Percentiles rank a stretch among this genome's conserved stretches.
Conservation (phyloP, 2,113 vertebrate species). For the Cariama cristata region DNA sequence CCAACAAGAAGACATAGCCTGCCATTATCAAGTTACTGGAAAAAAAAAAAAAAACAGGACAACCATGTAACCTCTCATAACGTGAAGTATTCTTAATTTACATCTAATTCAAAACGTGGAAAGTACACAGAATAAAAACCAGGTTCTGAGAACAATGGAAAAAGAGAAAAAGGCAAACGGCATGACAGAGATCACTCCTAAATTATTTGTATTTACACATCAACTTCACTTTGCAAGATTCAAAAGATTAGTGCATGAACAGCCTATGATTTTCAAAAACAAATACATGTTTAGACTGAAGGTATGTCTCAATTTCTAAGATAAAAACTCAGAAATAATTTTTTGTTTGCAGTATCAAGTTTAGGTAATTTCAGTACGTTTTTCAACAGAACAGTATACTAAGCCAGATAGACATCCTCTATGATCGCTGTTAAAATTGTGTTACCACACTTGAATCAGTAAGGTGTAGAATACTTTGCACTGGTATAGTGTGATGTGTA, state of each 20-base stretch:
- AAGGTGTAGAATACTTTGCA: background rate
- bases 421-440: background rate
- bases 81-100: background rate
- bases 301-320: background rate
- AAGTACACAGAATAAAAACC: background rate
- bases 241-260: rapidly evolving
- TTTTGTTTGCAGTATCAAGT: background rate
- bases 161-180: background rate
- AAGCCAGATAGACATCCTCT: background rate
- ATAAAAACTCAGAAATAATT: background rate
- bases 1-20: background rate
- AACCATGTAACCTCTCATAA: background rate
- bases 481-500: rapidly evolving
- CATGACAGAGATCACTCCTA: background rate
- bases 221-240: background rate
- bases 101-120: background rate
- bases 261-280: background rate
- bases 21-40: background rate
- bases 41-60: background rate
- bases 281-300: background rate
- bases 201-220: background rate
- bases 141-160: background rate
- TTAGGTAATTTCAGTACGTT: no score
- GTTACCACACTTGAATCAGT: background rate
- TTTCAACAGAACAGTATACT: no score